Base-by-base conservation (phyloP, 2,113 vertebrate species). In the Platycercus adscitus region DNA sequence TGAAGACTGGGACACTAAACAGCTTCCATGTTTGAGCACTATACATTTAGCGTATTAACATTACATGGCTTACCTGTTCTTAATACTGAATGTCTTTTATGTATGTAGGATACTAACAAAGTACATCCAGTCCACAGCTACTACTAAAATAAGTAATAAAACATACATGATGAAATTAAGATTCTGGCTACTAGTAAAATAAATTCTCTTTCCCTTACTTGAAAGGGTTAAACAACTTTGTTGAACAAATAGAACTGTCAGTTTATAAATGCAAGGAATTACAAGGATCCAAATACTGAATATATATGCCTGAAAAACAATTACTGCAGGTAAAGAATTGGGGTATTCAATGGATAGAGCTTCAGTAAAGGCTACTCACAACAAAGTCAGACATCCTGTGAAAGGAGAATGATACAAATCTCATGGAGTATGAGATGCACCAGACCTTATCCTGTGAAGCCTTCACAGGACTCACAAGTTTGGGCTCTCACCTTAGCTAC, bases 11-110 rank as follows among this genome's bases (percentile, higher is more conserved):
- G 78, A 11, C 26, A 70, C 4, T 17, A 19, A 20, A 61, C 9
- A 69, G 70, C 4, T 10, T 60, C 35, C 13, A 3, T 21, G 35
- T n/a, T 91, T 49, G 58, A 39, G 15, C 24, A 61, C 24, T 37
- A 0, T 1, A 17, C 0, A 2, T 20, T 52, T 28, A 75, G 35
- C 7, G 6, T 76, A 52, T 39, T 21, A 86, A 39, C 35, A 15
- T 20, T 39, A 63, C 4, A 37, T 55, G 17, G 25, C 69, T 86
- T 31, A 46, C 7, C 56, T 88, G 43, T 2, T 63, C 39, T 82
- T 60, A n/a, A 47, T 10, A 55, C 1, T 3, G 18, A 44, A 23
- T 7, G 16, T n/a, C 17, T 78, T 79, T 63, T 26, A n/a, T 23
- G 4, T 31, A 69, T 17, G 21, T 17, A 64, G 37, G 56, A 64